Conservation (phyloP, 1,140 invertebrate species). For the Apis laboriosa region DNA sequence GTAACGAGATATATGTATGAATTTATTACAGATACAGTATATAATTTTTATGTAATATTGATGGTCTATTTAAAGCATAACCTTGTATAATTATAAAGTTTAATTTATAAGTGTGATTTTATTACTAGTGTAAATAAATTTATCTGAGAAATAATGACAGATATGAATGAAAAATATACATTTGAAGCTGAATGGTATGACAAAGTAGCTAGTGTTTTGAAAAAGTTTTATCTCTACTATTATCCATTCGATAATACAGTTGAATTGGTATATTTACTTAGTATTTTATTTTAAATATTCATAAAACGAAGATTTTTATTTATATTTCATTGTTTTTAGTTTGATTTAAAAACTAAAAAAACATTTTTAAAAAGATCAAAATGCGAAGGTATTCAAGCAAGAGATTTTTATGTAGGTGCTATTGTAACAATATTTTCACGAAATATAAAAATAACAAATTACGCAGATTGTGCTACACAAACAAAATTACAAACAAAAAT, state of each 20-base stretch:
- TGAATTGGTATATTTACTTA: conserved; percentile 84
- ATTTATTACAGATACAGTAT: neutral
- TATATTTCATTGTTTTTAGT: conserved; percentile 81
- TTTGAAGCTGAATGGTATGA: conserved; percentile 94
- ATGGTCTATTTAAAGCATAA: neutral
- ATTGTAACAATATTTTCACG: conserved; percentile 89
- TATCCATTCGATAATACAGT: conserved; percentile 88
- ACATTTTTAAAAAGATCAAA: conserved; percentile 89
- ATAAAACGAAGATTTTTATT: conserved; percentile 8
- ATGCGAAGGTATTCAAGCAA: conserved; percentile 85
- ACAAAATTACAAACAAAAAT: conserved; percentile 83
- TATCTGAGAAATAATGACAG: conserved; percentile 58
- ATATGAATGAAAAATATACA: conserved; percentile 69
- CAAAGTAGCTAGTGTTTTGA: conserved; percentile 85
- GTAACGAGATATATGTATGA: neutral
- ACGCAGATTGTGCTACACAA: conserved; percentile 86
- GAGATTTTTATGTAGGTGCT: conserved; percentile 89
- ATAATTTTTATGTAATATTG: neutral
- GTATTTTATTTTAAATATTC: conserved; percentile 15
- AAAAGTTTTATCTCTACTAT: conserved; percentile 88
- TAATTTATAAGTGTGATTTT: neutral
- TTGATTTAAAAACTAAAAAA: conserved; percentile 87
- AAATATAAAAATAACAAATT: conserved; percentile 89
- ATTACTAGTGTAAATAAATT: neutral
- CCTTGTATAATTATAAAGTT: neutral